These are phyloP conservation scores for Phymorhynchus buccinoides DNA, from an alignment of 1,140 invertebrate genomes.

Conservation along the genomic window DNA sequence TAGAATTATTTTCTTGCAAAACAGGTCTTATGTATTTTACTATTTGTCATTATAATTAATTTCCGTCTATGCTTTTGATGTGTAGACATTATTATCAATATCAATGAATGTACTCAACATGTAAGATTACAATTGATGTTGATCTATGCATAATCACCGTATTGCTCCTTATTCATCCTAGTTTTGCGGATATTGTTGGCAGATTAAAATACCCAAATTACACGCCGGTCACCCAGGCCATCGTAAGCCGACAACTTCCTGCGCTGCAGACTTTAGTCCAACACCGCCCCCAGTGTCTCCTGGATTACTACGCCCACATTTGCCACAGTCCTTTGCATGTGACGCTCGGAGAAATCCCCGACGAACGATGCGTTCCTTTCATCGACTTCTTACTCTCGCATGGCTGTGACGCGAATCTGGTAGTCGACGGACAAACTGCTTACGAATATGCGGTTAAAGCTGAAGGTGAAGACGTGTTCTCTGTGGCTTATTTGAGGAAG, in stretches of 20 bases:
- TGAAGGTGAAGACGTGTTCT: background rate
- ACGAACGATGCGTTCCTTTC: background rate
- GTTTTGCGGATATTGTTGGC: background rate
- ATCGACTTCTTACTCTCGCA: constrained; percentile 11
- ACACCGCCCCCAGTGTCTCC: background rate
- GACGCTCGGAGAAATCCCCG: background rate
- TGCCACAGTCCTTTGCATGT: background rate
- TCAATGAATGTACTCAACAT: no score
- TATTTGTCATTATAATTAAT: no score
- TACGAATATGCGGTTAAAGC: background rate
- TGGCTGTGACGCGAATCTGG: background rate
- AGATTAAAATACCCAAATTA: background rate
- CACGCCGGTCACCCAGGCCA: background rate
- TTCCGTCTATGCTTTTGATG: no score
- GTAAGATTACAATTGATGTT: no score
- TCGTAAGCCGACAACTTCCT: background rate
- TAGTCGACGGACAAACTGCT: background rate
- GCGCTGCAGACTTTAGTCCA: background rate
- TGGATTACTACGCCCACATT: background rate
- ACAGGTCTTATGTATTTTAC: no score
- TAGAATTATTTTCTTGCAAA: no score
- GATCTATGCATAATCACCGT: no score
- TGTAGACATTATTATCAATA: no score
- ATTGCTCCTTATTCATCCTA: no score
- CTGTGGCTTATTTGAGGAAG: background rate